Conservation (phyloP, 1,140 invertebrate genomes). For the Zeugodacus cucurbitae region DNA sequence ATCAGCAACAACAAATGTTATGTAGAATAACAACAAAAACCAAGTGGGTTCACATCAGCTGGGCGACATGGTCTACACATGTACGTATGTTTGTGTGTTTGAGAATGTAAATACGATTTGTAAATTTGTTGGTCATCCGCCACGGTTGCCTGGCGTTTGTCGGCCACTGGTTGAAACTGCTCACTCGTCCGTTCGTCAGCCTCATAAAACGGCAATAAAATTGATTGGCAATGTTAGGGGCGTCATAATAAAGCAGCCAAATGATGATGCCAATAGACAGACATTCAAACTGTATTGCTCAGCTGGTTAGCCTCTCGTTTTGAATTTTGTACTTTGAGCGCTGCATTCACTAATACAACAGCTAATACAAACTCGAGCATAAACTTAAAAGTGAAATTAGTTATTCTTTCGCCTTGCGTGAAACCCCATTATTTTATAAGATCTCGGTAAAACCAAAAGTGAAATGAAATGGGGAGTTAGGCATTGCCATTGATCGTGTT, state of each 20-base stretch:
- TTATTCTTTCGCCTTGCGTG: not conserved
- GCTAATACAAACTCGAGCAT: not conserved
- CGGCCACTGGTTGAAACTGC: not conserved
- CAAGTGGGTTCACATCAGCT: not conserved
- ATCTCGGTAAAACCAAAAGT: no score
- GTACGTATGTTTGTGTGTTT: not conserved
- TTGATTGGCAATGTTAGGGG: conserved; percentile 14
- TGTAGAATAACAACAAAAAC: not conserved
- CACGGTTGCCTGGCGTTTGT: not conserved
- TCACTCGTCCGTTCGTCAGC: not conserved
- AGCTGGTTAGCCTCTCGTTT: not conserved
- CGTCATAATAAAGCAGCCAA: not conserved
- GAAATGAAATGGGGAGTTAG: no score
- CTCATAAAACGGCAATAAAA: conserved; percentile 28
- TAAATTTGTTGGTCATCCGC: conserved; percentile 35
- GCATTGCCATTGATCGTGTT: no score
- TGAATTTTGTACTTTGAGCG: not conserved
- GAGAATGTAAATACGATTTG: not conserved
- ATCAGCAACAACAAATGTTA: not conserved
- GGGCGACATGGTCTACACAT: not conserved
- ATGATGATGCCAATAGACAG: not conserved
- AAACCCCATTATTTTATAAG: no score
- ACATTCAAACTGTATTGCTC: not conserved
- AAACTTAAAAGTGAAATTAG: not conserved
- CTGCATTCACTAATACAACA: not conserved